phyloP scores from a whole-genome alignment of 2,888 invertebrate species.

The Caenorhabditis auriculariae region DNA sequence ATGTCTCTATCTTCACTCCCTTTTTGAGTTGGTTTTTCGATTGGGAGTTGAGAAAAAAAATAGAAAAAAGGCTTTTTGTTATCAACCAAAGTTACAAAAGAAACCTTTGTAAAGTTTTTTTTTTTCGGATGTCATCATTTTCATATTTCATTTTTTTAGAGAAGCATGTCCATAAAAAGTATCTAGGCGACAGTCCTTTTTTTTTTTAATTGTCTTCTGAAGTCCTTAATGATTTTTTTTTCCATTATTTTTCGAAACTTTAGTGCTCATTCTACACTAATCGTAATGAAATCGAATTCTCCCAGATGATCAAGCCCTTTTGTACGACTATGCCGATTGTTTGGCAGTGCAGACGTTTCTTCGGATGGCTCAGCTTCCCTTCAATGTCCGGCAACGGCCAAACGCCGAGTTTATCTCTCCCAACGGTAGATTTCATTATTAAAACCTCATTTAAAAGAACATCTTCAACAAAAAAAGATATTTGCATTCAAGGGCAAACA shows the following conservation, averaged over 20 bases:
- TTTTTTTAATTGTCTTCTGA: too few relatives aligned
- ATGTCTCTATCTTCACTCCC: slow-evolving; percentile 49
- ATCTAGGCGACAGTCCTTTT: too few relatives aligned
- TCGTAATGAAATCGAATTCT: slow-evolving; percentile 4
- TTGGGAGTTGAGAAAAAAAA: neutral
- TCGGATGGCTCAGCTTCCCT: slow-evolving; percentile 86
- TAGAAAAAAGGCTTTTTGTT: neutral
- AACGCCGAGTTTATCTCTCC: slow-evolving; percentile 98
- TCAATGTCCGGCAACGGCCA: slow-evolving; percentile 78
- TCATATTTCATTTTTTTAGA: too few relatives aligned
- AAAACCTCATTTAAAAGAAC: neutral
- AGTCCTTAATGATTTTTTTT: too few relatives aligned
- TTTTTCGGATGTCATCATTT: too few relatives aligned
- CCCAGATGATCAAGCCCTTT: slow-evolving; percentile 84
- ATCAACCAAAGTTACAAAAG: neutral
- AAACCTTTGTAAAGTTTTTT: neutral
- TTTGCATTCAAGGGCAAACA: too few relatives aligned
- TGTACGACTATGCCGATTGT: slow-evolving; percentile 91
- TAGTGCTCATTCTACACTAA: neutral
- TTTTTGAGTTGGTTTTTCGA: slow-evolving; percentile 37
- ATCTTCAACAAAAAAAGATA: slow-evolving; percentile 1
- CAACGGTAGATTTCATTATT: slow-evolving; percentile 67
- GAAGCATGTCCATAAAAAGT: too few relatives aligned
- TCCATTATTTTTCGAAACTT: too few relatives aligned
- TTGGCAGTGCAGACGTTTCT: slow-evolving; percentile 88